Evolutionary conservation across 1,140 invertebrate genomes (phyloP), one percentile per base, ranked within the genome.

Genomic region (Cardiocondyla obscurior): DNA sequence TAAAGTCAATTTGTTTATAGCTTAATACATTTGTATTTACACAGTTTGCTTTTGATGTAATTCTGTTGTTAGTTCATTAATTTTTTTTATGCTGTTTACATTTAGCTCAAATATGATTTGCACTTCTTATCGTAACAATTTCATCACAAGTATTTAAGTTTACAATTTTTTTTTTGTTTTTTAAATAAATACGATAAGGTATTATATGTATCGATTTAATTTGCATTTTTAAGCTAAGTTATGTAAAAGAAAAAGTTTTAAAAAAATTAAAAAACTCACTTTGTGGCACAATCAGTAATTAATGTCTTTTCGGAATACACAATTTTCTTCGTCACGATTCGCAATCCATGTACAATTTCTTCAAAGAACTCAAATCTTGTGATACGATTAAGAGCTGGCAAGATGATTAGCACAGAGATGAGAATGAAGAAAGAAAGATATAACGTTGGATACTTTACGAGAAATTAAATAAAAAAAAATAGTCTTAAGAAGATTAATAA

Each of bases 21-120:
- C 55, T 79, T 53, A 79, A 49, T 69, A 67, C 16, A 39, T 79
- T 53, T 42, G 16, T 79, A 69, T 79, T 79, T 69, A 67, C 74
- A 79, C 39, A 44, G 12, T 33, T 62, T 69, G 1, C 25, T 51
- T 65, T 69, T 79, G 46, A n/a, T 46, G 55, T 62, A 67, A 30
- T 67, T 42, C 69, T 44, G 28, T 77, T 67, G 53, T 53, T 19
- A 28, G 30, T 30, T 69, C 42, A 30, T 42, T 16, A 25, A 25
- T 79, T 53, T 7, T n/a, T 25, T n/a, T 67, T 12, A 76, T 36
- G 49, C 8, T 49, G 46, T 53, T 69, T 30, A 79, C 53, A 79
- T 79, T 42, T 53, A 19, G 10, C 3, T 39, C 25, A 69, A 69
- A 1, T 74, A 25, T 67, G 14, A 39, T 33, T 67, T 67, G 30